Evolutionary conservation across 2,113 vertebrate genomes (phyloP).

Genomic region (Microtus oregoni): DNA sequence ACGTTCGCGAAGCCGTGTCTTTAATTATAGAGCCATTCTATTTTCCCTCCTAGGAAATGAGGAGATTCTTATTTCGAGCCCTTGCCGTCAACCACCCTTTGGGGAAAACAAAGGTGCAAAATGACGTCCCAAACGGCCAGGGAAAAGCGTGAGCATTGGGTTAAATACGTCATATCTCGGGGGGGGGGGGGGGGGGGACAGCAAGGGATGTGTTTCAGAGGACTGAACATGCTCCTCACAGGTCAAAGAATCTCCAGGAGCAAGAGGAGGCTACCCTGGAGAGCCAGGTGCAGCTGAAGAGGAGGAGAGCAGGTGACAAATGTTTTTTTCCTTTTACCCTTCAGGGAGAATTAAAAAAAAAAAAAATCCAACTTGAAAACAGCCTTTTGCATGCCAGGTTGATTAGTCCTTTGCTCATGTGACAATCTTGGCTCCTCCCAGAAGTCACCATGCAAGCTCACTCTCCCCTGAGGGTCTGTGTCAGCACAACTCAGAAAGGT

Average conservation of each 20-base stretch:
- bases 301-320: not conserved
- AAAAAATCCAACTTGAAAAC: not conserved
- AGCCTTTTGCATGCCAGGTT: not conserved
- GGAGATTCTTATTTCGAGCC: not conserved
- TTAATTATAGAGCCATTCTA: not conserved
- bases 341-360: not conserved
- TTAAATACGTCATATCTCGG: not conserved
- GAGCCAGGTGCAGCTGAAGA: not conserved
- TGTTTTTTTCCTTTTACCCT: not conserved
- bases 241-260: not conserved
- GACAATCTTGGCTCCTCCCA: not conserved
- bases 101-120: conserved; percentile 13
- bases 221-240: not conserved
- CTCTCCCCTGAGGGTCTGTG: not conserved
- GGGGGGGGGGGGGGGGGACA: no score
- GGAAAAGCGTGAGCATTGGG: not conserved
- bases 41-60: conserved; percentile 35
- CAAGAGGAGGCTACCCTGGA: not conserved
- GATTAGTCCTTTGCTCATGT: not conserved
- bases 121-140: not conserved
- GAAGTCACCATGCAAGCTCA: not conserved
- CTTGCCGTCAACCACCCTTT: not conserved
- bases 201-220: not conserved
- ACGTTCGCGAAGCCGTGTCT: not conserved
- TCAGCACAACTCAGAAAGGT: not conserved